These are phyloP conservation scores for Apogon talboti DNA, from an alignment of 2,797 vertebrate genomes.

Conservation along the genomic window DNA sequence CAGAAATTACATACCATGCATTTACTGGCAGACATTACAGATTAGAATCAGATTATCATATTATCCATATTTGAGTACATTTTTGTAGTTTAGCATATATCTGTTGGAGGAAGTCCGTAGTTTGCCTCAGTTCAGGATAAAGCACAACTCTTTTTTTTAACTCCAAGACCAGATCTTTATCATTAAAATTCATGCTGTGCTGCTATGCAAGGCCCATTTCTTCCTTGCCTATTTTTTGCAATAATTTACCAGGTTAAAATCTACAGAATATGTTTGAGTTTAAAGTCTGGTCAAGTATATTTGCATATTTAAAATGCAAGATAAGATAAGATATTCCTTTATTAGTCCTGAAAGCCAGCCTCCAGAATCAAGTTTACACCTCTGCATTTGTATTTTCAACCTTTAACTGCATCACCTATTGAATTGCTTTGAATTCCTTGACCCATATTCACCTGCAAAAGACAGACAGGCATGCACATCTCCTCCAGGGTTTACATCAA, in stretches of 20 bases:
- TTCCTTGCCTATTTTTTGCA: conserved; percentile 4
- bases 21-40: too few relatives aligned
- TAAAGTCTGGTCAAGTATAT: not conserved
- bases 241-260: not conserved
- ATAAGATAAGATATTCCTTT: too few relatives aligned
- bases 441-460: conserved; percentile 53
- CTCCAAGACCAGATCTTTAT: not conserved
- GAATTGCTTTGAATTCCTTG: conserved; percentile 34
- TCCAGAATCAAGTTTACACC: conserved; percentile 4
- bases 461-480: conserved; percentile 38
- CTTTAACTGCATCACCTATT: conserved; percentile 27
- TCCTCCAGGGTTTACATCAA: conserved; percentile 37
- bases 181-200: not conserved
- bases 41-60: too few relatives aligned
- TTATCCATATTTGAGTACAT: too few relatives aligned
- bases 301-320: too few relatives aligned
- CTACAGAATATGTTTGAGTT: not conserved
- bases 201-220: not conserved
- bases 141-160: not conserved
- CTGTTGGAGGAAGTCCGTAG: too few relatives aligned
- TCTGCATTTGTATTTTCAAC: conserved; percentile 48
- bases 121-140: too few relatives aligned
- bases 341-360: too few relatives aligned
- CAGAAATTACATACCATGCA: too few relatives aligned
- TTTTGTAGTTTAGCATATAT: too few relatives aligned